Evolutionary conservation across 2,113 vertebrate genomes (phyloP).

Genomic region (Urocitellus parryii): DNA sequence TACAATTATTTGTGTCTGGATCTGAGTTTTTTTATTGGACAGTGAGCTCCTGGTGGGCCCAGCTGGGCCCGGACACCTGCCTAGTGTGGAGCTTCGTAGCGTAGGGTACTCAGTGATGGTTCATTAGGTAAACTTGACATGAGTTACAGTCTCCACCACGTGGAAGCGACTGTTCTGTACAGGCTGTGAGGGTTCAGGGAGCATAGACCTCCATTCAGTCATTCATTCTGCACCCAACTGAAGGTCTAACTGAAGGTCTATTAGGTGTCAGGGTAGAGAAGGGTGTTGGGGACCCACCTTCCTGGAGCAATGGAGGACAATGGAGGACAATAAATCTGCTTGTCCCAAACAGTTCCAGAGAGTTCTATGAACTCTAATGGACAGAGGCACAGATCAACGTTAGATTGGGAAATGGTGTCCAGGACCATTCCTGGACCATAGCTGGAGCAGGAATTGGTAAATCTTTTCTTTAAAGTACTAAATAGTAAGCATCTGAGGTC

Average conservation of each 20-base stretch:
- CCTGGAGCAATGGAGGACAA: neutral
- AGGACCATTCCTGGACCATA: too few species aligned
- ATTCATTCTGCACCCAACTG: neutral
- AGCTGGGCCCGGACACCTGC: neutral
- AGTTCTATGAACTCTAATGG: neutral
- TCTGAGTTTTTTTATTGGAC: conserved; percentile 39
- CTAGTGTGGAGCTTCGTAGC: neutral
- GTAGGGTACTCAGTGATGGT: neutral
- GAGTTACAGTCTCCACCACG: too few species aligned
- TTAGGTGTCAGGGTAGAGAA: neutral
- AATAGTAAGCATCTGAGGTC: neutral
- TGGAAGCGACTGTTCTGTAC: neutral
- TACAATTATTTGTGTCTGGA: neutral
- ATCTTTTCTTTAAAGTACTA: neutral
- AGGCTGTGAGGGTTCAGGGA: neutral
- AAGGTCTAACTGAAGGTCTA: neutral
- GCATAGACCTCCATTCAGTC: neutral
- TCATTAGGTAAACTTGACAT: neutral
- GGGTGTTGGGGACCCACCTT: neutral
- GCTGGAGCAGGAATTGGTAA: neutral
- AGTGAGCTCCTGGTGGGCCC: neutral
- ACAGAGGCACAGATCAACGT: neutral
- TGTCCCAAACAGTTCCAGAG: neutral
- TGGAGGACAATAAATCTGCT: neutral
- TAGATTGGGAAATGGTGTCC: too few species aligned